These are phyloP conservation scores for Dallia pectoralis DNA, from an alignment of 2,797 vertebrate genomes.

Conservation along the genomic window DNA sequence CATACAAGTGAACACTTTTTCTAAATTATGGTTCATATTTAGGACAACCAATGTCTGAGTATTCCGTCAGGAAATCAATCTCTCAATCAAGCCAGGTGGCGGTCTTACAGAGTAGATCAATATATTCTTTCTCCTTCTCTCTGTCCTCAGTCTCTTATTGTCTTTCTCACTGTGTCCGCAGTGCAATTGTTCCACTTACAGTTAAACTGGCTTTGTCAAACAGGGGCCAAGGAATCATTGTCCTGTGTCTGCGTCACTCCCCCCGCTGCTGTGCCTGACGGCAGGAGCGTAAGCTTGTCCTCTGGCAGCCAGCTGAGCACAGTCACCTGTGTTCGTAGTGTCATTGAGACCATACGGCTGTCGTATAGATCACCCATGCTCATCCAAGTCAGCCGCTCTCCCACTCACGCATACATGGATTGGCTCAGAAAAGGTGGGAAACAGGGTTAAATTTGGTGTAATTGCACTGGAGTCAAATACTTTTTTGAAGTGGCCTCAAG, in stretches of 20 bases:
- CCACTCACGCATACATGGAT: conserved; percentile 11
- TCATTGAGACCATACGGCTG: conserved; percentile 59
- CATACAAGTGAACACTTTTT: too few relatives aligned
- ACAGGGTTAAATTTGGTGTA: neutral
- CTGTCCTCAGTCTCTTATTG: conserved; percentile 43
- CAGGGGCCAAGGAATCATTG: conserved; percentile 68
- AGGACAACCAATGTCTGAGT: neutral
- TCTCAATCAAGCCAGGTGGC: conserved; percentile 47
- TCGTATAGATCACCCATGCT: conserved; percentile 10
- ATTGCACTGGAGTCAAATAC: neutral
- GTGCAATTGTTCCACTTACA: conserved; percentile 65
- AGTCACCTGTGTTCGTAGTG: conserved; percentile 58
- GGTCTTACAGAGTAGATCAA: conserved; percentile 60
- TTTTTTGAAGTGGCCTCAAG: neutral
- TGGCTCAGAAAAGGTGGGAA: conserved; percentile 42
- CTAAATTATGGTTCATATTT: conserved; percentile 23
- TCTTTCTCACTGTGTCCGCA: conserved; percentile 29
- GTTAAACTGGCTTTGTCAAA: conserved; percentile 69
- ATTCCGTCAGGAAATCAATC: conserved; percentile 32
- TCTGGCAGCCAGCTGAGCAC: conserved; percentile 52
- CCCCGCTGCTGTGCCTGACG: conserved; percentile 35
- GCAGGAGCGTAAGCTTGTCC: conserved; percentile 37
- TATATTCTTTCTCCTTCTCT: conserved; percentile 43
- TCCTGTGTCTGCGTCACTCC: conserved; percentile 21
- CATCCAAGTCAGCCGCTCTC: conserved; percentile 27